These are phyloP conservation scores for Drosophila subquinaria DNA, from an alignment of 2,888 invertebrate genomes.

Conservation along the genomic window DNA sequence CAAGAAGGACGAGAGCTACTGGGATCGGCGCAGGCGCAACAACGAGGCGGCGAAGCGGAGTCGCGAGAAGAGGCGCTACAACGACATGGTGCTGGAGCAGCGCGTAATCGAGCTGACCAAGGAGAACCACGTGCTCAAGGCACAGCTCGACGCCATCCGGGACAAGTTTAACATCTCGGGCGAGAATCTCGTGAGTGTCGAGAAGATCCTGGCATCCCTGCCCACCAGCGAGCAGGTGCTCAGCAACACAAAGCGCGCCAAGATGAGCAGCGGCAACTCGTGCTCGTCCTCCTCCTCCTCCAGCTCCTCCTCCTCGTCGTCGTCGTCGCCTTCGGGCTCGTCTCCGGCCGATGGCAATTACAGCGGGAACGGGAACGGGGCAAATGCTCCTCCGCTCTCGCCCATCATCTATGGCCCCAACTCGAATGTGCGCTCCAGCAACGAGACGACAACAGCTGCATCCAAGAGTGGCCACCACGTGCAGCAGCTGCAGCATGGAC, in stretches of 20 bases:
- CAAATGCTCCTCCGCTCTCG: constrained; percentile 56
- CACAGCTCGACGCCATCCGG: constrained; percentile 96
- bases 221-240: constrained; percentile 94
- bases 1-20: constrained; percentile 98
- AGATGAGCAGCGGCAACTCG: constrained; percentile 74
- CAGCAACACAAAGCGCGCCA: constrained; percentile 91
- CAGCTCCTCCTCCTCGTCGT: constrained; percentile 26
- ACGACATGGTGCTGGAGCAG: constrained; percentile 98
- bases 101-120: constrained; percentile 97
- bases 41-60: constrained; percentile 99
- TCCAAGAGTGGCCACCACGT: constrained; percentile 36
- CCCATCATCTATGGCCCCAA: constrained; percentile 64
- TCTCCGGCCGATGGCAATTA: constrained; percentile 48
- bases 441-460: neutral
- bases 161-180: constrained; percentile 97
- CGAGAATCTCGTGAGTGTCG: constrained; percentile 94
- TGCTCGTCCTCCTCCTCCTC: constrained; percentile 40
- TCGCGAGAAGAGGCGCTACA: constrained; percentile 97
- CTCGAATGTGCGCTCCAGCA: constrained; percentile 2
- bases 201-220: constrained; percentile 94
- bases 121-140: constrained; percentile 97
- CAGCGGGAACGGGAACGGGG: neutral
- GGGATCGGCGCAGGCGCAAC: constrained; percentile 97
- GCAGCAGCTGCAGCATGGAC: constrained; percentile 41
- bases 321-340: constrained; percentile 21